Conservation (phyloP, 2,113 vertebrate species). For the Actinemys pallida region DNA sequence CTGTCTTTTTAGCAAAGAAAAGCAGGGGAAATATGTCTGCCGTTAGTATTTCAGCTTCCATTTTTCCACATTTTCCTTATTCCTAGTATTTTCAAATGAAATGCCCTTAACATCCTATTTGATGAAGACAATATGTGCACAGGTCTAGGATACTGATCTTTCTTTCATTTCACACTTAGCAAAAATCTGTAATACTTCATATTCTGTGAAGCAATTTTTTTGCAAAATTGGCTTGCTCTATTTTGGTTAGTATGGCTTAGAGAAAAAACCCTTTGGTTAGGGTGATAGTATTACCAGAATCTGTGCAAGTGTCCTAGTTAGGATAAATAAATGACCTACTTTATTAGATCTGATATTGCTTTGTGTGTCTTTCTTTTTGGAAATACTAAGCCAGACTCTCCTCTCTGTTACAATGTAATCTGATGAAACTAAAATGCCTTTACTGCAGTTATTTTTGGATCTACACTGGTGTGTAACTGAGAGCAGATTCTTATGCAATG, state of each 20-base stretch:
- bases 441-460: neutral
- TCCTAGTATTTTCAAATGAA: neutral
- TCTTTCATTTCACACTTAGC: neutral
- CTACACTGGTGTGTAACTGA: neutral
- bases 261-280: neutral
- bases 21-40: neutral
- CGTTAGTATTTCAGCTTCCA: neutral
- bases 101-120: neutral
- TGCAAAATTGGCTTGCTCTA: neutral
- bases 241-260: neutral
- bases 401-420: neutral
- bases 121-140: neutral
- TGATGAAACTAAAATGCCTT: accelerated
- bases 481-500: neutral
- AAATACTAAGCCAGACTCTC: neutral
- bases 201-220: neutral
- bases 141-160: neutral
- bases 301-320: neutral
- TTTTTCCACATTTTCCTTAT: neutral
- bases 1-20: neutral
- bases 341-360: neutral
- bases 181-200: neutral
- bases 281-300: neutral
- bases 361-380: neutral
- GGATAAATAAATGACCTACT: neutral